These are phyloP conservation scores for Drosophila algonquin DNA, from an alignment of 2,888 invertebrate species.

Conservation along the genomic window DNA sequence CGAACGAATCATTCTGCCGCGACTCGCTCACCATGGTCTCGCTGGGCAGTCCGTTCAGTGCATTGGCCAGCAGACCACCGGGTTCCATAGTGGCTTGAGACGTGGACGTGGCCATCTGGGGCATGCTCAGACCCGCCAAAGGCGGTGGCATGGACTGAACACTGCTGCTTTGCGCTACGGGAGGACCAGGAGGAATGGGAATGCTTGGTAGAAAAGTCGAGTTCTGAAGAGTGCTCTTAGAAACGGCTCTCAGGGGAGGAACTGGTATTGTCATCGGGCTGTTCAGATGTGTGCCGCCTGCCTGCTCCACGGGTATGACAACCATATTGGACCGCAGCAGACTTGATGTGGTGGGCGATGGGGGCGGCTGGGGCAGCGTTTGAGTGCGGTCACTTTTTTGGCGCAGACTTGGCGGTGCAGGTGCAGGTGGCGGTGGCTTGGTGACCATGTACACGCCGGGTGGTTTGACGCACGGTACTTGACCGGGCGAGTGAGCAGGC, in stretches of 20 bases:
- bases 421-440: slow-evolving; percentile 12
- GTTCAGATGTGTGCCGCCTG: slow-evolving; percentile 17
- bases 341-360: slow-evolving; percentile 50
- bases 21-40: slow-evolving; percentile 51
- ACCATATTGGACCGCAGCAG: slow-evolving; percentile 82
- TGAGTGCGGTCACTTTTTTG: not conserved
- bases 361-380: not conserved
- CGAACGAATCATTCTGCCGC: slow-evolving; percentile 43
- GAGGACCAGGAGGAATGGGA: not conserved
- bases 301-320: slow-evolving; percentile 81
- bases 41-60: slow-evolving; percentile 54
- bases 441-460: slow-evolving; percentile 2
- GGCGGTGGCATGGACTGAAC: slow-evolving; percentile 68
- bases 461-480: slow-evolving; percentile 21
- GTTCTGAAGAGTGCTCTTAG: slow-evolving; percentile 69
- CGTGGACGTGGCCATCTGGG: slow-evolving; percentile 20
- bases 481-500: slow-evolving; percentile 28
- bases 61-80: slow-evolving; percentile 47
- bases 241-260: slow-evolving; percentile 80
- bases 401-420: not conserved
- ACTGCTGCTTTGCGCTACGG: too few relatives aligned
- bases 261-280: slow-evolving; percentile 70
- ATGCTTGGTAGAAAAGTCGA: slow-evolving; percentile 5
- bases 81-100: slow-evolving; percentile 27
- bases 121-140: slow-evolving; percentile 73